Evolutionary conservation across 2,113 vertebrate species (phyloP).

Genomic region (Fregetta grallaria): DNA sequence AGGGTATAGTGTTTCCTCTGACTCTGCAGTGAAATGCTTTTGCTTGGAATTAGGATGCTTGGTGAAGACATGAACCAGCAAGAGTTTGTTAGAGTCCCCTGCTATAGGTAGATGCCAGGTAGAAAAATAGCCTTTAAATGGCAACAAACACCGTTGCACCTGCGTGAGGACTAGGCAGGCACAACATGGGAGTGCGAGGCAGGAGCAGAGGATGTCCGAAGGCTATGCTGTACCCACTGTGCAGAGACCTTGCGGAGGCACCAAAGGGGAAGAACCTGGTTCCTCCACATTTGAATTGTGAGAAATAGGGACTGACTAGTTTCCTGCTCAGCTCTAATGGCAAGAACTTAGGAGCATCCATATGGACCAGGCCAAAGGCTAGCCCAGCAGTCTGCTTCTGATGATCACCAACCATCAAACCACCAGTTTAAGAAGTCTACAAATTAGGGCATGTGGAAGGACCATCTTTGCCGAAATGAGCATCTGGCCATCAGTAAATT

Average conservation of each 20-base stretch:
- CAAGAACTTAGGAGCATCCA: not conserved
- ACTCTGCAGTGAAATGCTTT: not conserved
- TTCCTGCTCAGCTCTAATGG: not conserved
- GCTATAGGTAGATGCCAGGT: not conserved
- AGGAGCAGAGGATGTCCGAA: not conserved
- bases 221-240: not conserved
- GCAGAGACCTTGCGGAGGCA: not conserved
- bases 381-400: not conserved
- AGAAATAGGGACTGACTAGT: not conserved
- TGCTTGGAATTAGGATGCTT: not conserved
- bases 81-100: not conserved
- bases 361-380: not conserved
- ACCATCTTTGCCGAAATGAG: not conserved
- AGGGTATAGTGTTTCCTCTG: not conserved
- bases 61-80: not conserved
- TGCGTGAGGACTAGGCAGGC: accelerated
- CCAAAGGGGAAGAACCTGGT: not conserved
- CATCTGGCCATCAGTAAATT: not conserved
- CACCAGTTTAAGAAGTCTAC: not conserved
- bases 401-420: not conserved
- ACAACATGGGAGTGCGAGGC: not conserved
- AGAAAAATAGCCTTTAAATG: not conserved
- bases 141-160: not conserved
- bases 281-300: not conserved
- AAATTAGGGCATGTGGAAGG: not conserved